Evolutionary conservation across 2,888 invertebrate genomes (phyloP), one percentile per base, ranked within the genome.

Genomic region (Schizaphis graminum): DNA sequence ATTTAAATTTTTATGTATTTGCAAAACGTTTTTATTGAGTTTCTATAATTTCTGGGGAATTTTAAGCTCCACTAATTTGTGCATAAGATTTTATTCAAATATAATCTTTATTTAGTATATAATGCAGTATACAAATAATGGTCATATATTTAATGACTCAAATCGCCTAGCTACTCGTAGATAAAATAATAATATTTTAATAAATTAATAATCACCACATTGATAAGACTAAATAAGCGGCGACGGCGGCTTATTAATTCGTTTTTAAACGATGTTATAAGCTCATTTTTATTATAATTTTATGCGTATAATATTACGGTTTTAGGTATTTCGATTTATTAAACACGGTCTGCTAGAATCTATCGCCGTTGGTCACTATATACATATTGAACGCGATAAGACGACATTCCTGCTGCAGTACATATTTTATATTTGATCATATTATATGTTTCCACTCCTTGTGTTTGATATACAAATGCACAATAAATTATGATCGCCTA

Each of bases 341-440:
- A 53, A 35, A 53, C 47, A 21, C 56, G 88, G 35, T 35, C 11
- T 53, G 35, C 44, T 24, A 21, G n/a, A 89, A 57, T 61, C 28
- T 56, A 91, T 91, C 35, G 77, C 49, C 67, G 49, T 49, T 26
- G 41, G 77, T 84, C n/a, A 67, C 61, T 88, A 88, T 49, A 88
- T 86, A 47, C 26, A 28, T 86, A 86, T 88, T 90, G 11, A 16
- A 53, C 21, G 84, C 53, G 91, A 91, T 77, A 35, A 77, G 35
- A 91, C 91, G 77, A 91, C 84, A 91, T 91, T 91, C 91, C 77
- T 61, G 67, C 7, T 35, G 21, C 35, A 77, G 77, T 28, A 49
- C 5, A 26, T n/a, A 85, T 41, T 85, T 86, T 44, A 86, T 86
- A 86, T 77, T 86, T 49, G 47, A 86, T 49, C 77, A 16, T n/a